Evolutionary conservation across 35 echinoderm and acorn worm species (phyloP).

Genomic region (Apostichopus parvimensis): DNA sequence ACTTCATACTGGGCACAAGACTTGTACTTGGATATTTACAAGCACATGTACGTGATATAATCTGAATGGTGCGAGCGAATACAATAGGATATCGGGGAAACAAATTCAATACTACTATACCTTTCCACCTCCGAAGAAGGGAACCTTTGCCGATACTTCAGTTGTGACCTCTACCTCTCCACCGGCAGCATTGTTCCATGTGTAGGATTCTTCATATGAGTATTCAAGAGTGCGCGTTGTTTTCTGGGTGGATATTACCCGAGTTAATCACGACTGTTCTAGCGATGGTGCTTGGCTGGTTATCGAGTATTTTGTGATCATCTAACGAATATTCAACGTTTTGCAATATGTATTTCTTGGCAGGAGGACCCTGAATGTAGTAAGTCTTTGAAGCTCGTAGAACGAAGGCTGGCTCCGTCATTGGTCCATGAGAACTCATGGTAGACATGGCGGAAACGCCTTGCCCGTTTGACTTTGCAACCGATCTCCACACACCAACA

Average conservation of each 20-base stretch:
- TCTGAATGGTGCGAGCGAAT: too few relatives aligned
- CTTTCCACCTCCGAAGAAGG: not conserved
- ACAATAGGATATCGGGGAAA: too few relatives aligned
- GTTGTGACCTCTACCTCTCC: not conserved
- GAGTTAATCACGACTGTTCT: not conserved
- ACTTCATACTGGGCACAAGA: too few relatives aligned
- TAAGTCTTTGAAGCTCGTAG: not conserved
- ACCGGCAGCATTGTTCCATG: not conserved
- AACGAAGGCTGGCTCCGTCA: not conserved
- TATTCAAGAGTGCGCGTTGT: not conserved
- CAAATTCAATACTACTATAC: not conserved
- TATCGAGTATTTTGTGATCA: not conserved
- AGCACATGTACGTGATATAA: too few relatives aligned
- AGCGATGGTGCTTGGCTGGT: not conserved
- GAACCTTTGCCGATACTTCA: not conserved
- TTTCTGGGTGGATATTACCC: not conserved
- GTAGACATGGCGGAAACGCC: not conserved
- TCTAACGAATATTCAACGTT: not conserved
- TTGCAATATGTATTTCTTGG: not conserved
- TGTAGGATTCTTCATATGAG: not conserved
- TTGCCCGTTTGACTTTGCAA: not conserved
- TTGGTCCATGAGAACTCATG: not conserved
- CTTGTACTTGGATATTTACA: not conserved
- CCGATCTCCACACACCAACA: not conserved
- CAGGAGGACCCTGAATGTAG: conserved; percentile 1